Percentiles rank a stretch among this genome's conserved stretches.
Conservation (phyloP, 2,113 vertebrate genomes). For the Ahaetulla prasina region DNA sequence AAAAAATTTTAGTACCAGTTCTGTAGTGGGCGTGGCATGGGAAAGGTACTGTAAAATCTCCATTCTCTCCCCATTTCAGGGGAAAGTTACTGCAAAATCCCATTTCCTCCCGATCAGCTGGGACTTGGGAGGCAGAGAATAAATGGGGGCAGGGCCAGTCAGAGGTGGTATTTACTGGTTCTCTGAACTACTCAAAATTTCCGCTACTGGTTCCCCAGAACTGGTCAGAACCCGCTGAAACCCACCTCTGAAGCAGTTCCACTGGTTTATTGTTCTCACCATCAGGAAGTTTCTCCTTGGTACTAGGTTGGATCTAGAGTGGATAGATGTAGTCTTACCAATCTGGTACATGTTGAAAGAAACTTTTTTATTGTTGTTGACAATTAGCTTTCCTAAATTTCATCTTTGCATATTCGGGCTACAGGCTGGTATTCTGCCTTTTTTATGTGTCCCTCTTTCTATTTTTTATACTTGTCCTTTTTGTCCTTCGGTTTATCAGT, state of each 20-base stretch:
- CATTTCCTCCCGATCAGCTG: too few relatives aligned
- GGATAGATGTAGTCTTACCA: neutral
- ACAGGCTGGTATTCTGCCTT: neutral
- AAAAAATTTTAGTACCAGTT: too few relatives aligned
- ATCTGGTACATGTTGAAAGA: neutral
- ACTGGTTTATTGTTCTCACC: neutral
- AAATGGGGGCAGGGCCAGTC: too few relatives aligned
- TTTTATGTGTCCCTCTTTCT: neutral
- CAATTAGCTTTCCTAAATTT: neutral
- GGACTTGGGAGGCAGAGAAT: too few relatives aligned
- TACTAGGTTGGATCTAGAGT: neutral
- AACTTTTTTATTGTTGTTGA: neutral
- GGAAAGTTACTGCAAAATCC: too few relatives aligned
- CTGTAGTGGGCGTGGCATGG: too few relatives aligned
- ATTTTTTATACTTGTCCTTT: neutral
- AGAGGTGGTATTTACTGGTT: too few relatives aligned
- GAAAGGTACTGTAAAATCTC: too few relatives aligned
- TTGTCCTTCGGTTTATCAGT: neutral
- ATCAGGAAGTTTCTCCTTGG: neutral
- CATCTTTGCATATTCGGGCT: neutral
- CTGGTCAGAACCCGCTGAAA: too few relatives aligned
- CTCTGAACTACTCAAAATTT: too few relatives aligned
- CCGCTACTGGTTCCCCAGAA: too few relatives aligned
- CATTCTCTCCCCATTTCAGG: too few relatives aligned
- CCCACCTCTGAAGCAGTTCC: neutral